Percentiles rank a stretch among this genome's conserved stretches.
Evolutionary conservation across 2,113 vertebrate species (phyloP).

Genomic region (Chauna torquata): DNA sequence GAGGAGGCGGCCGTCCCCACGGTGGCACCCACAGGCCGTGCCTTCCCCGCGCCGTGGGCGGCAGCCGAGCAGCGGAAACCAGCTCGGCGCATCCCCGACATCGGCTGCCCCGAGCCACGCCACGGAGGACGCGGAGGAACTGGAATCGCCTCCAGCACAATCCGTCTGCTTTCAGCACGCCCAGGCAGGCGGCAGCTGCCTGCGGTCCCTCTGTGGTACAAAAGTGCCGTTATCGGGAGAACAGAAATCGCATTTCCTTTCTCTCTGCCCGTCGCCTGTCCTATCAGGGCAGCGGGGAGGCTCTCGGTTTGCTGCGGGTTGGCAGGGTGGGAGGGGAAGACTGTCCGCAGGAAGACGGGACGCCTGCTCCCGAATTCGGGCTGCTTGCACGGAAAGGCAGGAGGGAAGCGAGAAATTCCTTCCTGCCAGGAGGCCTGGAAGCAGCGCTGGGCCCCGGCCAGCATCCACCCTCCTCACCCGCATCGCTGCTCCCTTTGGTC

Average conservation of each 20-base stretch:
- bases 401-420: neutral
- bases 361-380: accelerated
- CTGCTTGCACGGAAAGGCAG: neutral
- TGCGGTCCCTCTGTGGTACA: neutral
- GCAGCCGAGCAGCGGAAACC: accelerated
- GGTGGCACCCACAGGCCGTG: neutral
- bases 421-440: constrained; percentile 9
- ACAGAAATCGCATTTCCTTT: neutral
- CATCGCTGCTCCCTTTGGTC: neutral
- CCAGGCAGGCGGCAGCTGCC: accelerated
- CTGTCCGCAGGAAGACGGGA: neutral
- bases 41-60: neutral
- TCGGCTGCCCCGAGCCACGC: neutral
- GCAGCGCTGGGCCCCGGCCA: neutral
- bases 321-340: neutral
- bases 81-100: accelerated
- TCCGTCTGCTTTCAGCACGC: neutral
- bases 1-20: neutral
- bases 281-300: neutral
- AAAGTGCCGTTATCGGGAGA: neutral
- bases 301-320: accelerated
- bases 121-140: neutral
- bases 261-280: neutral
- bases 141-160: accelerated
- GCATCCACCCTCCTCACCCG: neutral